phyloP scores from a whole-genome alignment of 2,113 vertebrate species.

The Phocoena phocoena region DNA sequence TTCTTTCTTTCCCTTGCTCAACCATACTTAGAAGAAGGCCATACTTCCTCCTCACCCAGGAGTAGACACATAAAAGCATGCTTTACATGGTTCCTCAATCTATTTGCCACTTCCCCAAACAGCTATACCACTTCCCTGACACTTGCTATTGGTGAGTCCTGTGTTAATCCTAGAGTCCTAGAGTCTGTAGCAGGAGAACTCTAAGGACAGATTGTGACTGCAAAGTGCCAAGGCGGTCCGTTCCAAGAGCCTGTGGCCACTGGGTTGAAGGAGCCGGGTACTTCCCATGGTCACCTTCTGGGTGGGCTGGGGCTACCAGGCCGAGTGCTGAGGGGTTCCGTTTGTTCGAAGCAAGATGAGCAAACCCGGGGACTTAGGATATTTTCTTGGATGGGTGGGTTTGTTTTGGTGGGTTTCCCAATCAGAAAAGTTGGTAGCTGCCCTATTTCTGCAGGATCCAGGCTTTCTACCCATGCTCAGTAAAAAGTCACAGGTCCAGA shows the following conservation, averaged over 20 bases:
- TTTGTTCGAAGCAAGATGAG: not conserved
- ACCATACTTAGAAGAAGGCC: not conserved
- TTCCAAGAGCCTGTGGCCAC: not conserved
- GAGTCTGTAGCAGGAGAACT: not conserved
- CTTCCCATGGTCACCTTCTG: not conserved
- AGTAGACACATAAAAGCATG: not conserved
- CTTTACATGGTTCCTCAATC: not conserved
- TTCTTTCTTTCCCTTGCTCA: not conserved
- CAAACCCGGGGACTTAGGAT: not conserved
- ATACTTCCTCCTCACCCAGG: not conserved
- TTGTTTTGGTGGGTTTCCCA: not conserved
- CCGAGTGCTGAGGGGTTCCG: not conserved
- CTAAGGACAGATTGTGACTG: not conserved
- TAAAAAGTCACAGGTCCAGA: not conserved
- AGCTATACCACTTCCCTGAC: not conserved
- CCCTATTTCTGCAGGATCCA: not conserved
- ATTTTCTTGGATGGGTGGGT: not conserved
- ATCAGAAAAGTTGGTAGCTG: not conserved
- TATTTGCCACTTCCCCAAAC: not conserved
- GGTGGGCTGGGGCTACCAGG: not conserved
- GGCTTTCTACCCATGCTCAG: not conserved
- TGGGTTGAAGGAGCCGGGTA: not conserved
- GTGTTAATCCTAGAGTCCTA: not conserved
- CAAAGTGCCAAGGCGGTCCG: not conserved
- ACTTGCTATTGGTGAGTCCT: not conserved